Evolutionary conservation across 2,888 invertebrate species (phyloP).

Genomic region (Mesorhabditis sp.): DNA sequence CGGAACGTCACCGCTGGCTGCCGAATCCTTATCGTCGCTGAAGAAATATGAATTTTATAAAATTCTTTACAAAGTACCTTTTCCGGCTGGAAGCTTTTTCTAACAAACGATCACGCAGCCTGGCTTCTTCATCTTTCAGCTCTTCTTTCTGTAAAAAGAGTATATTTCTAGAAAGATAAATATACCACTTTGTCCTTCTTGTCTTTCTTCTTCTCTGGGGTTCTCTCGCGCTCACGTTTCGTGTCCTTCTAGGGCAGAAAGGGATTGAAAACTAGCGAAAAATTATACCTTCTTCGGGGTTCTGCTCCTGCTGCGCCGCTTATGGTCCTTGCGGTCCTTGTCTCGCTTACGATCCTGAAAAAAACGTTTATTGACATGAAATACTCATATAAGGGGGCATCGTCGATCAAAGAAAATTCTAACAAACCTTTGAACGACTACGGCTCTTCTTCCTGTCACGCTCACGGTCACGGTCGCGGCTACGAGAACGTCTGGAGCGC

Average conservation of each 20-base stretch:
- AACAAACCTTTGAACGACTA: conserved; percentile 10
- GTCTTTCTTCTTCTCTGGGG: conserved; percentile 15
- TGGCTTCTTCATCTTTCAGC: neutral
- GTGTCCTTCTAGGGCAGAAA: conserved; percentile 8
- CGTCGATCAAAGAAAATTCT: conserved; percentile 11
- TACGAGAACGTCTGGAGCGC: conserved; percentile 9
- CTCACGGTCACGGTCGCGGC: conserved; percentile 20
- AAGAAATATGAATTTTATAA: neutral
- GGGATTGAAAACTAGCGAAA: neutral
- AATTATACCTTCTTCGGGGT: conserved; percentile 14
- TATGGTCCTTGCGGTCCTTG: conserved; percentile 14
- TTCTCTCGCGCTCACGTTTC: conserved; percentile 7
- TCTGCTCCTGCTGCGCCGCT: conserved; percentile 20
- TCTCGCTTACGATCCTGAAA: conserved; percentile 17
- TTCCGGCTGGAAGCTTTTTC: neutral
- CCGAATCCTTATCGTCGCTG: neutral
- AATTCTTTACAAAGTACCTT: neutral
- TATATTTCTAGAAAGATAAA: neutral
- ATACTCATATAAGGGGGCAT: neutral
- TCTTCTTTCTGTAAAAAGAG: neutral
- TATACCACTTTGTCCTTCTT: conserved; percentile 3
- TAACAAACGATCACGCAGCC: neutral
- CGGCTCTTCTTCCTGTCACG: conserved; percentile 28
- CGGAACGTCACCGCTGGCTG: neutral
- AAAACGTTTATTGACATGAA: conserved; percentile 15